phyloP scores from a whole-genome alignment of 2,888 invertebrate species.

The Leptinotarsa peninsularis region DNA sequence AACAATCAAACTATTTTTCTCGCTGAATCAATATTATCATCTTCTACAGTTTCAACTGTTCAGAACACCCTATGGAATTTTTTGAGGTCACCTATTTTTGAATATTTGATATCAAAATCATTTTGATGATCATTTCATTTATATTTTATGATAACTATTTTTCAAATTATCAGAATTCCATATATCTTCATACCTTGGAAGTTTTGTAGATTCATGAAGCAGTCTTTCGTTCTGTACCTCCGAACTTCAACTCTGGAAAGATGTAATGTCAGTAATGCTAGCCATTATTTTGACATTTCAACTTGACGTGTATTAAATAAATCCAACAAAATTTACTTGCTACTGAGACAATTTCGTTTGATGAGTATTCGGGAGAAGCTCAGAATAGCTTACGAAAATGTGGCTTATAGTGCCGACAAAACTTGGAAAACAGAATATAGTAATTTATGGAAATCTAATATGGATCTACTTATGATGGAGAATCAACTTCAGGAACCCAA shows the following conservation, averaged over 20 bases:
- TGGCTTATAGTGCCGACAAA: slow-evolving; percentile 59
- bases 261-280: slow-evolving; percentile 30
- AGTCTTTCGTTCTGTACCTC: neutral
- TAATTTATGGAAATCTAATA: slow-evolving; percentile 57
- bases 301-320: slow-evolving; percentile 38
- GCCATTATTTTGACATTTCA: slow-evolving; percentile 47
- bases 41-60: no score
- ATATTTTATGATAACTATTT: no score
- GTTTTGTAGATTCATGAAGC: neutral
- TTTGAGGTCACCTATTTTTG: no score
- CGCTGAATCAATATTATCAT: no score
- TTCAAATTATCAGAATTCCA: no score
- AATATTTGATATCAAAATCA: no score
- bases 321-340: slow-evolving; percentile 42
- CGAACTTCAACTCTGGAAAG: slow-evolving; percentile 4
- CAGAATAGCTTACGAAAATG: slow-evolving; percentile 61
- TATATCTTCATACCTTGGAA: no score
- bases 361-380: slow-evolving; percentile 57
- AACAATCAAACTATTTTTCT: no score
- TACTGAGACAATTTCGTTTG: slow-evolving; percentile 40
- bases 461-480: slow-evolving; percentile 56
- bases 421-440: slow-evolving; percentile 57
- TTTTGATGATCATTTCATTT: no score
- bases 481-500: slow-evolving; percentile 42
- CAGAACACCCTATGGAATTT: no score